Evolutionary conservation across 2,888 invertebrate species (phyloP).

Genomic region (Mythimna albipuncta): DNA sequence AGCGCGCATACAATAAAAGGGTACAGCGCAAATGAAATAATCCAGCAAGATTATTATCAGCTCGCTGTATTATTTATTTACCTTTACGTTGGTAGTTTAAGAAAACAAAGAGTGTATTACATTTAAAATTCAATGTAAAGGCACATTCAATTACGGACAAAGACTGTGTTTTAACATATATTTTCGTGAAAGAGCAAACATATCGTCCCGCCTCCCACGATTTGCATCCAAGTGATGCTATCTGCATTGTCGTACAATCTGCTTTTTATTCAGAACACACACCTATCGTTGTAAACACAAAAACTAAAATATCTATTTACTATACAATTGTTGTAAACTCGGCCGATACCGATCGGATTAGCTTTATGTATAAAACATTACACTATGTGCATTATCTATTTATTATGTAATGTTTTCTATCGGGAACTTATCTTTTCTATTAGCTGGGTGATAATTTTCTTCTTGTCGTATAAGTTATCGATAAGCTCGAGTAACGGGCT

Average conservation of each 20-base stretch:
- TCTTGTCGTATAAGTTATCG: conserved; percentile 59
- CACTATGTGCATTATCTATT: conserved; percentile 47
- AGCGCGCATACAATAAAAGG: conserved; percentile 42
- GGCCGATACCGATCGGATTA: conserved; percentile 52
- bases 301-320: conserved; percentile 51
- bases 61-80: conserved; percentile 67
- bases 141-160: conserved; percentile 79
- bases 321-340: conserved; percentile 52
- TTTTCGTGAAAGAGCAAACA: conserved; percentile 72
- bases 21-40: conserved; percentile 64
- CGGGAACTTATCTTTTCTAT: conserved; percentile 56
- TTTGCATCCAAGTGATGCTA: conserved; percentile 69
- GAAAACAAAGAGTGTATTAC: conserved; percentile 79
- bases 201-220: conserved; percentile 74
- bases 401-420: conserved; percentile 49
- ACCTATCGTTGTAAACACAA: conserved; percentile 58
- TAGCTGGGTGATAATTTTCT: conserved; percentile 48
- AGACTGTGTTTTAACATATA: conserved; percentile 79
- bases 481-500: conserved; percentile 53
- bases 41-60: conserved; percentile 68
- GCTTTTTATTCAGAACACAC: conserved; percentile 68
- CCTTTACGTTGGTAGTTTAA: conserved; percentile 70
- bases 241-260: conserved; percentile 65
- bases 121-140: conserved; percentile 85
- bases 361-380: conserved; percentile 52